These are phyloP conservation scores for Anas flavirostris DNA, from an alignment of 2,797 vertebrate species.

Conservation along the genomic window DNA sequence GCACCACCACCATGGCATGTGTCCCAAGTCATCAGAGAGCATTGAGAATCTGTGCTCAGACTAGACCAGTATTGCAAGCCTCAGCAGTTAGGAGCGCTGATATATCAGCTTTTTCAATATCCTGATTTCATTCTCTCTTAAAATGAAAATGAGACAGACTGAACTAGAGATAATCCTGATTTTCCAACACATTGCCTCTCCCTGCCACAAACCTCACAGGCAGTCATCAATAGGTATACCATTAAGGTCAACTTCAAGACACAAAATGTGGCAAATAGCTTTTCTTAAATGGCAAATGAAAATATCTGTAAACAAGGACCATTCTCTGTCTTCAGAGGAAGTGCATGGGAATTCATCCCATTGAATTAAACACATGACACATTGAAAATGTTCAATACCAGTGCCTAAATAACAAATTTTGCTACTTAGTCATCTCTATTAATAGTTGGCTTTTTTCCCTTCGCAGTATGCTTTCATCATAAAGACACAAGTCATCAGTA, in stretches of 20 bases:
- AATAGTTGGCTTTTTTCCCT: background rate
- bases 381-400: background rate
- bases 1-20: fast-evolving
- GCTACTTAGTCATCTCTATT: background rate
- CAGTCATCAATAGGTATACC: background rate
- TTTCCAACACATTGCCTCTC: background rate
- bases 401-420: background rate
- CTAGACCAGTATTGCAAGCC: background rate
- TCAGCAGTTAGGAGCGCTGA: fast-evolving
- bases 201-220: background rate
- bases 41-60: background rate
- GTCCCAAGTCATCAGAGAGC: background rate
- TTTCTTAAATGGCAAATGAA: background rate
- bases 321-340: background rate
- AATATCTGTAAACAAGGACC: background rate
- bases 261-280: background rate
- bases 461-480: background rate
- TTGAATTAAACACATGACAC: too few relatives aligned
- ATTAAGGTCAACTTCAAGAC: background rate
- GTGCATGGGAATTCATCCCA: background rate
- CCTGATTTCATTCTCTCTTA: background rate
- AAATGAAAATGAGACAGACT: background rate
- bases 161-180: background rate
- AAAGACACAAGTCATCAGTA: background rate
- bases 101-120: background rate